These are phyloP conservation scores for Drosophila leontia DNA, from an alignment of 1,140 invertebrate species.

Conservation along the genomic window DNA sequence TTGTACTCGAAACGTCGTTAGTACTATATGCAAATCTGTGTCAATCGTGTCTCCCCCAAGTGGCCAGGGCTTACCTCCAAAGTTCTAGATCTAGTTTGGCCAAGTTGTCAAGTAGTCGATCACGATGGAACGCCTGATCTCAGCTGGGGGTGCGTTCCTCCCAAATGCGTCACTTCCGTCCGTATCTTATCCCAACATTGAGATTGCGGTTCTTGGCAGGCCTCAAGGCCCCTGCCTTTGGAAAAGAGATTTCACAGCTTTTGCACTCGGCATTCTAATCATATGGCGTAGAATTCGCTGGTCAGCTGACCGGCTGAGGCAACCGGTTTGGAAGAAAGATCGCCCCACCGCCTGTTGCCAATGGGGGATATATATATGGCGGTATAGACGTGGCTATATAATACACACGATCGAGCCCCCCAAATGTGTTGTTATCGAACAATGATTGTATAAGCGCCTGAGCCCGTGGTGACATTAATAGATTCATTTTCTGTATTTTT, in stretches of 20 bases:
- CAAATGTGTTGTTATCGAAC: slow-evolving; percentile 73
- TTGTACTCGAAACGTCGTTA: slow-evolving; percentile 6
- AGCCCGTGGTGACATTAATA: slow-evolving; percentile 28
- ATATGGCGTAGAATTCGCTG: slow-evolving; percentile 60
- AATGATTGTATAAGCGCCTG: slow-evolving; percentile 62
- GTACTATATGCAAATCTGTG: slow-evolving; percentile 52
- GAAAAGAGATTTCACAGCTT: slow-evolving; percentile 36
- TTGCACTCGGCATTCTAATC: slow-evolving; percentile 57
- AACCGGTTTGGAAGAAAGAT: slow-evolving; percentile 57
- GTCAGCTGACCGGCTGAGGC: slow-evolving; percentile 63
- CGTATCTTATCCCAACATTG: slow-evolving; percentile 35
- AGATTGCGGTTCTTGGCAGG: slow-evolving; percentile 32
- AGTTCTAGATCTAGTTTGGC: neutral
- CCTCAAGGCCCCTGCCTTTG: slow-evolving; percentile 8
- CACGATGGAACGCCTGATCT: slow-evolving; percentile 22
- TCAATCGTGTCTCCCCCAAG: slow-evolving; percentile 46
- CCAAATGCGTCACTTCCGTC: slow-evolving; percentile 53
- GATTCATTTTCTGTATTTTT: slow-evolving; percentile 41
- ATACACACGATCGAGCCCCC: slow-evolving; percentile 69
- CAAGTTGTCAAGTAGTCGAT: neutral
- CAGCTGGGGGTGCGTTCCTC: slow-evolving; percentile 41
- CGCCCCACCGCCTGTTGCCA: slow-evolving; percentile 61
- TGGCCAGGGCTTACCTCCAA: slow-evolving; percentile 23
- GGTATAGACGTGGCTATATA: slow-evolving; percentile 58
- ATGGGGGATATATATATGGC: slow-evolving; percentile 35